Evolutionary conservation across 2,113 vertebrate species (phyloP).

Genomic region (Carlito syrichta): DNA sequence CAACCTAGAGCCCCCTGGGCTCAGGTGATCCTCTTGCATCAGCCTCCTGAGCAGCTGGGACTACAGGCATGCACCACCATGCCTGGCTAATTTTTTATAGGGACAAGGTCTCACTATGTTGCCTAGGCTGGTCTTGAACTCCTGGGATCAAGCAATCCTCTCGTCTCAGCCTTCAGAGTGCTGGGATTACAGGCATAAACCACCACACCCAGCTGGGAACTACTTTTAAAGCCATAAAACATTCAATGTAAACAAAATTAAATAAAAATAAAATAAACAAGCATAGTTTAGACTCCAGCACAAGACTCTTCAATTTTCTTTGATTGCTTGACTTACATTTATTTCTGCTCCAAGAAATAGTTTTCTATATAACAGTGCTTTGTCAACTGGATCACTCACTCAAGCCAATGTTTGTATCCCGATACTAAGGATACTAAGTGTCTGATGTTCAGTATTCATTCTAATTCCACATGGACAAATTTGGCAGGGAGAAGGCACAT

Average conservation of each 20-base stretch:
- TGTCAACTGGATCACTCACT: neutral
- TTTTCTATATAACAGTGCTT: neutral
- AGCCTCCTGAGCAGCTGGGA: too few relatives aligned
- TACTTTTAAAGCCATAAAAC: neutral
- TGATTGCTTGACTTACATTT: neutral
- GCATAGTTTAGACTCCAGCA: neutral
- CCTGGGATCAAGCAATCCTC: too few relatives aligned
- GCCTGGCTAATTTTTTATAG: too few relatives aligned
- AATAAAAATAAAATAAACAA: neutral
- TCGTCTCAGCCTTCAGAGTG: too few relatives aligned
- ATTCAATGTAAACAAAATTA: neutral
- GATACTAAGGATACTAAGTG: too few relatives aligned
- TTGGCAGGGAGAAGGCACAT: neutral
- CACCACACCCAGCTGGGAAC: too few relatives aligned
- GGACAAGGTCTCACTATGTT: too few relatives aligned
- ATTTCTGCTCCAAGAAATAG: neutral
- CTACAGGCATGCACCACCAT: too few relatives aligned
- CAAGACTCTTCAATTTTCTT: neutral
- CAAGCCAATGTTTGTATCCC: neutral
- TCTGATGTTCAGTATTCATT: neutral
- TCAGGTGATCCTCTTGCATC: too few relatives aligned
- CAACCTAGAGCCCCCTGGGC: too few relatives aligned
- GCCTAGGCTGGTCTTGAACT: too few relatives aligned
- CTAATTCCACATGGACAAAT: neutral
- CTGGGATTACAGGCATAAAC: too few relatives aligned